A percentile compares a stretch with the other conserved stretches of the same genome.
Evolutionary conservation across 2,113 vertebrate species (phyloP).

Genomic region (Chinchilla lanigera): DNA sequence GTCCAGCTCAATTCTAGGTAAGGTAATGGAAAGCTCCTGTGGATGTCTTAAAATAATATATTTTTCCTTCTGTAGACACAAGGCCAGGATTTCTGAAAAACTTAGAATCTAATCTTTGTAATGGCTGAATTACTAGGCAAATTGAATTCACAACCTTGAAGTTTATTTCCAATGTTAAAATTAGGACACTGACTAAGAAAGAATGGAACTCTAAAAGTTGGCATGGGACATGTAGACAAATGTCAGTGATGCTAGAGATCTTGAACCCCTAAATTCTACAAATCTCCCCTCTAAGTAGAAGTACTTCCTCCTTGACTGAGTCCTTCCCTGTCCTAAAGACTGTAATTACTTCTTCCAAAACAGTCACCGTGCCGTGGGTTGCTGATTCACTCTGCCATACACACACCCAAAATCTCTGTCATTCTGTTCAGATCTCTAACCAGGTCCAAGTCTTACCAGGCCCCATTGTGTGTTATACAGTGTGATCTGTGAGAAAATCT

Average conservation of each 20-base stretch:
- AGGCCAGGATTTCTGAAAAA: constrained; percentile 3
- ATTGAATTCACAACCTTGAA: neutral
- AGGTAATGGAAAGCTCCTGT: neutral
- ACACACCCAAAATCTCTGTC: neutral
- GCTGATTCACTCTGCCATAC: neutral
- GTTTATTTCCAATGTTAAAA: neutral
- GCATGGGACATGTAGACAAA: neutral
- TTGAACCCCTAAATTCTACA: neutral
- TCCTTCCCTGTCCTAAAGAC: neutral
- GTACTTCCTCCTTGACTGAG: neutral
- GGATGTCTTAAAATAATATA: neutral
- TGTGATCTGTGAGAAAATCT: neutral
- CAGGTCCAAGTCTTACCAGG: neutral
- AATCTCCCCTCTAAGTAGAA: neutral
- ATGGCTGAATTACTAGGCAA: constrained; percentile 26
- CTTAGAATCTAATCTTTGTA: neutral
- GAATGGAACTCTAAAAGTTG: neutral
- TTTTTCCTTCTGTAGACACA: neutral
- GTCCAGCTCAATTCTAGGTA: neutral
- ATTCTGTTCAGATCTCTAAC: neutral
- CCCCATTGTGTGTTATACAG: neutral
- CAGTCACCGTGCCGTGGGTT: neutral
- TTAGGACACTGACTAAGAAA: neutral
- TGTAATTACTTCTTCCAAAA: neutral
- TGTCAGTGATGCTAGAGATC: neutral